Conservation (phyloP, 1,140 invertebrate genomes). For the Gryllus bimaculatus region DNA sequence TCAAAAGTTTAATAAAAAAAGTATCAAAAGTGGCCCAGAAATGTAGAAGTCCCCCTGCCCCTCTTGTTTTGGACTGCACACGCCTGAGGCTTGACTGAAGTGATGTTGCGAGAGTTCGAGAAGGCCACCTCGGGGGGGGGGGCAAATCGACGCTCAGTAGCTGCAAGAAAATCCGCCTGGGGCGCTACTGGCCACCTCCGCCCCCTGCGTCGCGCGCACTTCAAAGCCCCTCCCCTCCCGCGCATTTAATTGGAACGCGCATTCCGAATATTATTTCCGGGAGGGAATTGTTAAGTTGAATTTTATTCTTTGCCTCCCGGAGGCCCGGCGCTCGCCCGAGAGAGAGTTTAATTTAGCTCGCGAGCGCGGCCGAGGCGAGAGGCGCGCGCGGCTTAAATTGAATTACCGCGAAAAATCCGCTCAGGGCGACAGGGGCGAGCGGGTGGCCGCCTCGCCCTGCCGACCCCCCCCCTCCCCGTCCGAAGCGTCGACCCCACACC, state of each 20-base stretch:
- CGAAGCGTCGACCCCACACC: not conserved
- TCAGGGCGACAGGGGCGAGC: not conserved
- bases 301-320: not conserved
- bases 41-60: too few relatives aligned
- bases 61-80: too few relatives aligned
- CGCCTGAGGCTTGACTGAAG: too few relatives aligned
- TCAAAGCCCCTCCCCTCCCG: not conserved
- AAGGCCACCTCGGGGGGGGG: too few relatives aligned
- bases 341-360: not conserved
- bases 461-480: too few relatives aligned
- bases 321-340: not conserved
- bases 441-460: not conserved
- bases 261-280: constrained; percentile 4
- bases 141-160: too few relatives aligned
- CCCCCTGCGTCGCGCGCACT: not conserved
- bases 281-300: not conserved
- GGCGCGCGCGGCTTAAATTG: not conserved
- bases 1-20: too few relatives aligned
- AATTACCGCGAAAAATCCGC: not conserved
- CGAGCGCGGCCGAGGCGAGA: not conserved
- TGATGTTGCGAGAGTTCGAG: too few relatives aligned
- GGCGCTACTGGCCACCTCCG: not conserved
- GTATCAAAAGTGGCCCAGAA: too few relatives aligned
- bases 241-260: not conserved
- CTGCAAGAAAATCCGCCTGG: too few relatives aligned